Evolutionary conservation across 2,888 invertebrate species (phyloP).

Genomic region (Eledona agricola): DNA sequence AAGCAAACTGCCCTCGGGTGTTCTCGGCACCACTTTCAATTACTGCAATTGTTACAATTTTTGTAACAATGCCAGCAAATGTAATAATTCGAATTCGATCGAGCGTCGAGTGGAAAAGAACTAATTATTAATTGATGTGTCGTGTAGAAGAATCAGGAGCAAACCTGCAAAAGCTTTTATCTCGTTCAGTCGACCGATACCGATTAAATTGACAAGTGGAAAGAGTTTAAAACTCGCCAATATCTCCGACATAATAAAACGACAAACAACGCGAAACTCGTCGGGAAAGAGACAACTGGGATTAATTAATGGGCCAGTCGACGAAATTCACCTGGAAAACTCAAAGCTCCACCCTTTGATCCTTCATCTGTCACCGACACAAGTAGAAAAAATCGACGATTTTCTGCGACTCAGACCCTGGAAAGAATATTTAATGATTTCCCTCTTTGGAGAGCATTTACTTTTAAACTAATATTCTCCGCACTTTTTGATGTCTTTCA

Average conservation of each 20-base stretch:
- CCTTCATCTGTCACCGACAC: slow-evolving; percentile 27
- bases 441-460: slow-evolving; percentile 15
- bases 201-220: slow-evolving; percentile 22
- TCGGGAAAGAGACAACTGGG: slow-evolving; percentile 11
- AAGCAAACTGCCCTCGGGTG: slow-evolving; percentile 7
- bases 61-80: no score
- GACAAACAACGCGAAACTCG: background rate
- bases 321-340: slow-evolving; percentile 14
- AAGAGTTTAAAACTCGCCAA: slow-evolving; percentile 16
- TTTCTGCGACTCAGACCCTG: slow-evolving; percentile 29
- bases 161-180: slow-evolving; percentile 14
- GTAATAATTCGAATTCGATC: no score
- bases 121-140: slow-evolving; percentile 13
- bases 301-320: slow-evolving; percentile 30
- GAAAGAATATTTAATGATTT: slow-evolving; percentile 31
- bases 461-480: slow-evolving; percentile 25
- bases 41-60: no score
- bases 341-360: slow-evolving; percentile 34
- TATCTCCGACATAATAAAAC: slow-evolving; percentile 20
- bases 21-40: no score
- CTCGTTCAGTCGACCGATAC: slow-evolving; percentile 3
- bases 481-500: slow-evolving; percentile 16
- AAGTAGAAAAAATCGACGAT: slow-evolving; percentile 13
- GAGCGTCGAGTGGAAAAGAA: no score
- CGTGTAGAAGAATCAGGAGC: slow-evolving; percentile 7